Evolutionary conservation across 2,797 vertebrate species (phyloP), one percentile per base, ranked within the genome.

Genomic region (Psittacula echo): DNA sequence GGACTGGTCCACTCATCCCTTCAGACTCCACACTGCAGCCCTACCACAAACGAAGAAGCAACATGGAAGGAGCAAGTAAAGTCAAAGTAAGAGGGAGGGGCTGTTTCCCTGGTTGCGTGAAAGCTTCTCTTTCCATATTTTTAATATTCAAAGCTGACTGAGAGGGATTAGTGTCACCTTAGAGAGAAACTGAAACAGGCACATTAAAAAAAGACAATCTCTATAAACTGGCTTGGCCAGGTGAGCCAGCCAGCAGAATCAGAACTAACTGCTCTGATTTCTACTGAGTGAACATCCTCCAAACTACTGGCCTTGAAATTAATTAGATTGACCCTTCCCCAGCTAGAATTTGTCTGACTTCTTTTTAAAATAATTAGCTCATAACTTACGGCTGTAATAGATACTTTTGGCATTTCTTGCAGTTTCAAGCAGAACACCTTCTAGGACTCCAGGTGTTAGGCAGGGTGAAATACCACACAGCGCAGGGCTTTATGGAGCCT

Each of bases 21-120:
- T 37, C 56, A 37, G n/a, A 60, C 56, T 30, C 32, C 45, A 22
- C 8, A 2, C 13, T 27, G 3, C 1, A 1, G 1, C 20, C 37
- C n/a, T 15, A 18, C 1, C 56, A 37, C 20, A 21, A 18, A 47
- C 32, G 14, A 13, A 47, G 32, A 37, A 67, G 14, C 10, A 23
- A 8, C 6, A 1, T 2, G 5, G 30, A 30, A 22, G 13, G 12
- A 44, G 24, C 12, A 16, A 39, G 32, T 19, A 3, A 58, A 62
- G n/a, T 16, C 68, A 30, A 51, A 56, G 10, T 4, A 27, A 41
- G 41, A 42, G 29, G 26, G 5, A 56, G 10, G 14, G 20, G 13
- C 10, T 29, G 27, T 26, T 62, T 56, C 48, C n/a, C 7, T 37
- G 21, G 10, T 41, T 94, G 68, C 39, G 34, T 71, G 66, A 61